Percentiles rank a stretch among this genome's conserved stretches.
These are phyloP conservation scores for Acanthopleura granulata DNA, from an alignment of 2,888 invertebrate genomes.

Conservation along the genomic window DNA sequence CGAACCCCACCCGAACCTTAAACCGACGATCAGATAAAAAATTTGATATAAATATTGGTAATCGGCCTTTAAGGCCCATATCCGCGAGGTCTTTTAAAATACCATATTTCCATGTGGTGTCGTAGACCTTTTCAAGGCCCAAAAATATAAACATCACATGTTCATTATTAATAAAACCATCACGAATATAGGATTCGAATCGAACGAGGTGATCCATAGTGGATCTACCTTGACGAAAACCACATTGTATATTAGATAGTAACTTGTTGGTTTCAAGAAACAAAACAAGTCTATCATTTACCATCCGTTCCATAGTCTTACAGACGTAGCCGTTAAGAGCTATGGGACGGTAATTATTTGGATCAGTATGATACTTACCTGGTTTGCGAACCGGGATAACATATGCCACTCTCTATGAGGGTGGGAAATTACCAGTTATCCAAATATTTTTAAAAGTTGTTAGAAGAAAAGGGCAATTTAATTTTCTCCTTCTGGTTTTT, in stretches of 20 bases:
- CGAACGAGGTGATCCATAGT: slow-evolving; percentile 31
- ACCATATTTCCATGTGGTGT: slow-evolving; percentile 33
- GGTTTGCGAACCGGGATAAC: slow-evolving; percentile 36
- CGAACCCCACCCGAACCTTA: slow-evolving; percentile 21
- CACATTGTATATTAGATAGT: slow-evolving; percentile 31
- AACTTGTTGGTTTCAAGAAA: slow-evolving; percentile 34
- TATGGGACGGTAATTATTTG: slow-evolving; percentile 43
- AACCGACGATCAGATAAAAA: slow-evolving; percentile 18
- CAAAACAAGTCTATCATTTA: slow-evolving; percentile 41
- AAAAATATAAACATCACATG: slow-evolving; percentile 41
- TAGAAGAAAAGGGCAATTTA: neutral
- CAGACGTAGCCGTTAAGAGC: slow-evolving; percentile 47
- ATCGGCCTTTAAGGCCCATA: slow-evolving; percentile 33
- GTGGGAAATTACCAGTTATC: slow-evolving; percentile 27
- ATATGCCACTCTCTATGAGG: slow-evolving; percentile 28
- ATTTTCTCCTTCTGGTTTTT: neutral
- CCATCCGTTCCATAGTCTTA: slow-evolving; percentile 45
- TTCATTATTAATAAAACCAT: slow-evolving; percentile 36
- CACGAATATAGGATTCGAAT: slow-evolving; percentile 36
- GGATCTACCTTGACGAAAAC: slow-evolving; percentile 31
- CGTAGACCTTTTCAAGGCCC: slow-evolving; percentile 23
- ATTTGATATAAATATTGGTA: slow-evolving; percentile 28
- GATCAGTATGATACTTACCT: slow-evolving; percentile 33
- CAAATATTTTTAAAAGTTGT: slow-evolving; percentile 27
- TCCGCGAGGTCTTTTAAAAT: slow-evolving; percentile 28